Base-by-base conservation (phyloP, 1,140 invertebrate genomes). In the Babylonia areolata region DNA sequence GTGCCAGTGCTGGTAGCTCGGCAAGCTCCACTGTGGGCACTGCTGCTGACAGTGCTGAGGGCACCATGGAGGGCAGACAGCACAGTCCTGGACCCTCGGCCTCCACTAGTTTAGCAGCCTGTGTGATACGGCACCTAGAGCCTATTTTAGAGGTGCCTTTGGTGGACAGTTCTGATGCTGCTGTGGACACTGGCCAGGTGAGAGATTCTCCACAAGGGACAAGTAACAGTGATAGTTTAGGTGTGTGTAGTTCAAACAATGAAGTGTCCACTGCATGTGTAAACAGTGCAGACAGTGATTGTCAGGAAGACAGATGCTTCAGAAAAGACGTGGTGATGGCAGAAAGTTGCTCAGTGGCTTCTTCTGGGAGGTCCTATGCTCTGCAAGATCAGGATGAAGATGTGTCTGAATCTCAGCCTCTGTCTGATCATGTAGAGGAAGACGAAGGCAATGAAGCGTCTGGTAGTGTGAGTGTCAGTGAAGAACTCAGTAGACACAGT, bases 191-290 rank as follows among this genome's bases (percentile, higher is more conserved):
- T 54, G 42, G 54, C 46, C 28, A 46, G 75, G 33, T 31, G 35
- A 37, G 35, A 28, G 37, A 17, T 42, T n/a, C 42, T 42, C 40
- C 31, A 5, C 78, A 80, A 17, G 28, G 46, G 28, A 15, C 28
- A 37, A n/a, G 37, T 33, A 40, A 69, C n/a, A 46, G 64, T 73
- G 82, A 84, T 58, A 84, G 64, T n/a, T 5, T 39, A 11, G 33
- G 40, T n/a, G 82, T 84, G 64, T 58, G 82, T 46, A 73, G 82
- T 46, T 73, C 82, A 40, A 64, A 84, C 58, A 82, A 82, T 73
- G 82, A 84, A 46, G 64, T 31, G 3, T 84, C 82, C 31, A 79
- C 37, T 15, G 23, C 23, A 9, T 54, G 78, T 80, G 78, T 54
- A 54, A 40, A 80, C 31, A 80, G 78, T 54, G 78, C 78, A 54